Conservation (phyloP, 2,888 invertebrate species). For the Leptopilina drosophilae region DNA sequence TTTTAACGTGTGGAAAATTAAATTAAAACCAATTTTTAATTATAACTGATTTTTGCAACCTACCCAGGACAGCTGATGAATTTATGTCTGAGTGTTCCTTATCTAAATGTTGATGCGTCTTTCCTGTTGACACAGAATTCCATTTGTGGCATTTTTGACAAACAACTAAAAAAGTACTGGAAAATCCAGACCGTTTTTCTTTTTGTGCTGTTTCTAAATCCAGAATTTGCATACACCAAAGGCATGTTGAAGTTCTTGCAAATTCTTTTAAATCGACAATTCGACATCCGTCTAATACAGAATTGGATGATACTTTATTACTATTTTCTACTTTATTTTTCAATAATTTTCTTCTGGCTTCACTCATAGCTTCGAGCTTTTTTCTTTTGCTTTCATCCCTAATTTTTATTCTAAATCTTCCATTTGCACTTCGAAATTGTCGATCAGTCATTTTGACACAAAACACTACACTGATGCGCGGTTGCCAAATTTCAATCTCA, state of each 20-base stretch:
- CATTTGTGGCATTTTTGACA: neutral
- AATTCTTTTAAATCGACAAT: neutral
- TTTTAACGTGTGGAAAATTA: neutral
- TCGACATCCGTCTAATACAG: neutral
- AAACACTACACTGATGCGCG: neutral
- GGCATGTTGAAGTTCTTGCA: neutral
- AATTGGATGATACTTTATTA: neutral
- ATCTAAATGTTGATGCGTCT: neutral
- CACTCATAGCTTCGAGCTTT: neutral
- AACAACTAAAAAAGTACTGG: neutral
- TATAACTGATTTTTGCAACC: neutral
- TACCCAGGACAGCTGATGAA: neutral
- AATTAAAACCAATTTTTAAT: neutral
- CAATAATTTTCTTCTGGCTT: neutral
- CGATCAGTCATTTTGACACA: neutral
- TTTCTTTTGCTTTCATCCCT: neutral
- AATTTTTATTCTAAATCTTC: neutral
- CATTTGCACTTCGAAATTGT: neutral
- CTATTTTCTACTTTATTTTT: neutral
- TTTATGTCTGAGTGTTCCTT: neutral
- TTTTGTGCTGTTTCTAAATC: neutral
- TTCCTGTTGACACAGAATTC: neutral
- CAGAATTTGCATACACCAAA: neutral
- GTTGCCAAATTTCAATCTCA: neutral
- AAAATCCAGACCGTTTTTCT: neutral